Evolutionary conservation across 2,888 invertebrate genomes (phyloP).

Genomic region (Anoncus sp.): DNA sequence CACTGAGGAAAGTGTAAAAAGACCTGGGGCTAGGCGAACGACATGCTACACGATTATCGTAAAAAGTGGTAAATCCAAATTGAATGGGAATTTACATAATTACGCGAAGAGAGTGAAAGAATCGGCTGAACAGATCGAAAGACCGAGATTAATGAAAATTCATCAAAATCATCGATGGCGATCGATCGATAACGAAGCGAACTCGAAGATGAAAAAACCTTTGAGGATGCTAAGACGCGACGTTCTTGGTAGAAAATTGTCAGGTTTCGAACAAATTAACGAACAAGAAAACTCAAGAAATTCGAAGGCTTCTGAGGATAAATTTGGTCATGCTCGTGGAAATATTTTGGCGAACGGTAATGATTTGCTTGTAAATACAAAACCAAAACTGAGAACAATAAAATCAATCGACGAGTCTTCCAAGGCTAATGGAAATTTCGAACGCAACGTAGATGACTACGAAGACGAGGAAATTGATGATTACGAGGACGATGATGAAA

Average conservation of each 20-base stretch:
- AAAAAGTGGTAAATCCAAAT: constrained; percentile 30
- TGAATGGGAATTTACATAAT: constrained; percentile 11
- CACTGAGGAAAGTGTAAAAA: constrained; percentile 13
- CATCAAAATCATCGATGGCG: constrained; percentile 30
- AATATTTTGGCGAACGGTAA: background rate
- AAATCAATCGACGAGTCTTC: constrained; percentile 49
- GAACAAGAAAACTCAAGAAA: background rate
- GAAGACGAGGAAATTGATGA: constrained; percentile 21
- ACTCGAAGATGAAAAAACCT: background rate
- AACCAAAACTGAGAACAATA: constrained; percentile 51
- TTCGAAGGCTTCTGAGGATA: background rate
- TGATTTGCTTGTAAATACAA: constrained; percentile 13
- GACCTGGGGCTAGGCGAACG: constrained; percentile 28
- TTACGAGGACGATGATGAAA: constrained; percentile 25
- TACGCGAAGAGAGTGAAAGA: constrained; percentile 10
- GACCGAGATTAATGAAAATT: constrained; percentile 28
- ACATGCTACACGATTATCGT: constrained; percentile 63
- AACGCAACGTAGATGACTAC: constrained; percentile 15
- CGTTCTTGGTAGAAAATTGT: constrained; percentile 52
- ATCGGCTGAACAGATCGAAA: constrained; percentile 45
- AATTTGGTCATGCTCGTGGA: background rate
- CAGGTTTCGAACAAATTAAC: constrained; percentile 4
- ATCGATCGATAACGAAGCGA: background rate
- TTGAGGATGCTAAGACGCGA: constrained; percentile 35
- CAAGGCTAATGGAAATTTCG: constrained; percentile 18